Percentiles rank a stretch among this genome's conserved stretches.
These are phyloP conservation scores for Cyrtodaria siliqua DNA, from an alignment of 2,888 invertebrate genomes.

Conservation along the genomic window DNA sequence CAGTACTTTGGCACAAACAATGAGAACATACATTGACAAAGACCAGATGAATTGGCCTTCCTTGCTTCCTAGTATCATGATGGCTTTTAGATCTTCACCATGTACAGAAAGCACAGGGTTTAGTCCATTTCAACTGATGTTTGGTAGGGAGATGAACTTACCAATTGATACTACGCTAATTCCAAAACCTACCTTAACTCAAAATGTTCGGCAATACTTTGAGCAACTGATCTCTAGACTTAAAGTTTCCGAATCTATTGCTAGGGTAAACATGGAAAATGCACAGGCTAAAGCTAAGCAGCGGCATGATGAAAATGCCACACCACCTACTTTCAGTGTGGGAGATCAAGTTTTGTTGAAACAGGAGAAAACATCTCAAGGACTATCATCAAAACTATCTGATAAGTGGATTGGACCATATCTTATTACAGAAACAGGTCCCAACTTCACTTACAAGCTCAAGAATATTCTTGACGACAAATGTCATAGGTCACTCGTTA, in stretches of 20 bases:
- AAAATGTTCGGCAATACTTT: slow-evolving; percentile 18
- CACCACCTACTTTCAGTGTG: slow-evolving; percentile 29
- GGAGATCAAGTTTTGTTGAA: slow-evolving; percentile 33
- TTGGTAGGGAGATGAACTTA: slow-evolving; percentile 23
- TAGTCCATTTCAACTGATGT: slow-evolving; percentile 9
- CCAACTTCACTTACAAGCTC: slow-evolving; percentile 45
- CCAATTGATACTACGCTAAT: slow-evolving; percentile 26
- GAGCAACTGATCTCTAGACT: slow-evolving; percentile 11
- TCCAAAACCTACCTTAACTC: slow-evolving; percentile 30
- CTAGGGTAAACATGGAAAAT: slow-evolving; percentile 21
- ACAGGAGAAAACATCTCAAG: slow-evolving; percentile 1
- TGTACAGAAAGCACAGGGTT: slow-evolving; percentile 9
- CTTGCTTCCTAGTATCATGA: slow-evolving; percentile 42
- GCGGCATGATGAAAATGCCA: slow-evolving; percentile 26
- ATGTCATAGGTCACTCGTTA: slow-evolving; percentile 1
- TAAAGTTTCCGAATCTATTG: slow-evolving; percentile 17
- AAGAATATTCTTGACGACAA: slow-evolving; percentile 11
- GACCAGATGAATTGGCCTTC: slow-evolving; percentile 40
- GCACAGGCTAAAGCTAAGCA: slow-evolving; percentile 19
- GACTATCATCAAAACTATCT: slow-evolving; percentile 33
- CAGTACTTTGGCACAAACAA: slow-evolving; percentile 31
- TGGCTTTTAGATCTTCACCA: slow-evolving; percentile 35
- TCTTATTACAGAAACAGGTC: slow-evolving; percentile 28
- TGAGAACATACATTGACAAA: slow-evolving; percentile 42
- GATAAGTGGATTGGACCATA: slow-evolving; percentile 43